Base-by-base conservation (phyloP, 2,113 vertebrate species). In the Phodopus roborovskii region DNA sequence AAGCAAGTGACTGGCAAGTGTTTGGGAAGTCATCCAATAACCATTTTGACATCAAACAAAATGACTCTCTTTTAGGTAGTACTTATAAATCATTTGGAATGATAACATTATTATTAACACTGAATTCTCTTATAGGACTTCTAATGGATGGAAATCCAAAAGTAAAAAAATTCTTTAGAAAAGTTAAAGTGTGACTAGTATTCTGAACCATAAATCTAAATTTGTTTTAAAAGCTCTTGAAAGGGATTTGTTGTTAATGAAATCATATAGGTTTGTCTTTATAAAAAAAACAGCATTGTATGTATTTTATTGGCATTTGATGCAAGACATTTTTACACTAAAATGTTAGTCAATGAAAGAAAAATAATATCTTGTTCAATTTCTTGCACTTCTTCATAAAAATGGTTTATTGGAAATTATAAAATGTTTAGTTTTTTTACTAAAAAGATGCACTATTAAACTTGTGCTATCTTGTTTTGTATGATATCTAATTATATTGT, bases 1-100 rank as follows among this genome's bases (percentile, higher is more conserved):
- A 93, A n/a, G 92, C 85, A 97, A 94, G 82, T 90, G 64, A 24
- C 62, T 73, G 7, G 2, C 92, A 42, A 97, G 73, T 24, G 22
- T 0, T 3, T 92, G 58, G 95, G 33, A 85, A 81, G 15, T 87
- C 92, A 91, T 28, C 95, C 22, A 62, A 95, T 68, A 97, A 64
- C 88, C 97, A 85, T 2, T 60, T 90, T 56, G 36, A 5, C 87
- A 87, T 95, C 42, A 91, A 81, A 68, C 26, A 22, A 94, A 36
- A n/a, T 15, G 56, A 79, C 17, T 86, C 0, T 1, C 71, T 96
- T 97, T 98, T 82, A 96, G 42, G 11, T 15, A 81, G 64, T 48
- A 30, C 10, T 94, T 77, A 84, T 85, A 64, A 75, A 81, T 96
- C 36, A 68, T 90, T 94, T 60, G 50, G 58, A 45, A 94, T 95